Conservation (phyloP, 30 jellyfish, hydroid and myxozoan species). For the Aurelia aurita region DNA sequence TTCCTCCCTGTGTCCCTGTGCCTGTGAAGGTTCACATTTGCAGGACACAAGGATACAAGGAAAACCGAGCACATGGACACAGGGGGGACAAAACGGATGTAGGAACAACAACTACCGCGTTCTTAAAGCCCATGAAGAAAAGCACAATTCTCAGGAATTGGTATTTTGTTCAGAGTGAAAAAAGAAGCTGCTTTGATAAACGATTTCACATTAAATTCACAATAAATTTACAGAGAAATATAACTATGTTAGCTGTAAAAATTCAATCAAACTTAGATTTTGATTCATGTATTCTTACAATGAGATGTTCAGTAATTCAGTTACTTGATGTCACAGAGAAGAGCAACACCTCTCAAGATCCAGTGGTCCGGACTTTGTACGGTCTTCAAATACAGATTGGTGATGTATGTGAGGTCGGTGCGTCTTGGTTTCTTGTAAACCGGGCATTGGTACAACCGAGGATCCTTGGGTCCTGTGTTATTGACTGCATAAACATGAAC, state of each 20-base stretch:
- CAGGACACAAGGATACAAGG: too few species aligned
- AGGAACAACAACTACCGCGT: too few species aligned
- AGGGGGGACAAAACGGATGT: too few species aligned
- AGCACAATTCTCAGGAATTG: too few species aligned
- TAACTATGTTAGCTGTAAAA: too few species aligned
- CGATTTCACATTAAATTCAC: background rate
- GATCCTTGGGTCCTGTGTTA: constrained; percentile 93
- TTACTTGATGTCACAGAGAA: constrained; percentile 91
- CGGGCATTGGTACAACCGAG: constrained; percentile 92
- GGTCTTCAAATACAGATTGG: constrained; percentile 87
- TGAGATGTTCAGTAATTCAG: background rate
- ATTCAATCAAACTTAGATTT: background rate
- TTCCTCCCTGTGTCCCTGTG: too few species aligned
- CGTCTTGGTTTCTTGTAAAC: constrained; percentile 96
- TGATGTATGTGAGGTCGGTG: constrained; percentile 94
- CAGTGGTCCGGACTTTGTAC: constrained; percentile 95
- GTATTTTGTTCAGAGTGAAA: background rate
- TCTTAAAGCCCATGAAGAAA: too few species aligned
- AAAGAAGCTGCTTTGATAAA: background rate
- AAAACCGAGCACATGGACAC: too few species aligned
- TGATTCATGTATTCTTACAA: too few species aligned
- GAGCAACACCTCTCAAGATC: constrained; percentile 98
- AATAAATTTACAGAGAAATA: too few species aligned
- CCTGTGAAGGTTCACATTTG: too few species aligned
- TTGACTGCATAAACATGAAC: constrained; percentile 93